Base-by-base conservation (phyloP, 2,113 vertebrate species). In the Pithys albifrons region DNA sequence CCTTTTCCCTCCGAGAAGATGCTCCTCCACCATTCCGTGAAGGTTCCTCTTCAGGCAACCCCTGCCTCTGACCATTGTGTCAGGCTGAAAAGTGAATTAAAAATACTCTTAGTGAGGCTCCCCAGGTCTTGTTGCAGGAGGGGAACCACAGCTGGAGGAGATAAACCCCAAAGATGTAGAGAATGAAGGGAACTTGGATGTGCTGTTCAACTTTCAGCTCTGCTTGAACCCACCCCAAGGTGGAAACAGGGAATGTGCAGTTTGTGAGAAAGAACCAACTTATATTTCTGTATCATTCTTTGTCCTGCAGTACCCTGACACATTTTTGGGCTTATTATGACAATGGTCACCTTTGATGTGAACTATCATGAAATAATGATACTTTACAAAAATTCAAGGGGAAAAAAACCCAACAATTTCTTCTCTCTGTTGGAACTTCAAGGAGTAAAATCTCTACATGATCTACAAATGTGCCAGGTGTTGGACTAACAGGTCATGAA, bases 361-460 rank as follows among this genome's bases (percentile, higher is more conserved):
- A 80, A 72, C 37, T 31, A 39, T 1, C 12, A 19, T 1, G 0
- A 64, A 67, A 31, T 6, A 35, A 23, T 0, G 0, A 5, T 4
- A 4, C 22, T 35, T 62, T 3, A 33, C 45, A 67, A 19, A 62
- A 48, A 35, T 14, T 46, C 4, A 4, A 7, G 8, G 4, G 2
- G 0, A 2, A 7, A 8, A 22, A 25, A 25, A 5, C 12, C 7
- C 41, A 41, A 1, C 1, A 0, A 45, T 57, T 76, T 64, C 33
- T 69, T 70, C 41, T 81, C 27, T 23, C 9, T 8, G 7, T 4
- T 67, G 59, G 25, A 69, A 14, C 9, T 55, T 76, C 25, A 9
- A 8, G 82, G 46, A 51, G 20, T 19, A 82, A 33, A 75, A 49
- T 27, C n/a, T 72, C 24, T 9, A 1, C 2, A 3, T 25, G 37